Evolutionary conservation across 2,888 invertebrate species (phyloP).

Genomic region (Helleia helle): DNA sequence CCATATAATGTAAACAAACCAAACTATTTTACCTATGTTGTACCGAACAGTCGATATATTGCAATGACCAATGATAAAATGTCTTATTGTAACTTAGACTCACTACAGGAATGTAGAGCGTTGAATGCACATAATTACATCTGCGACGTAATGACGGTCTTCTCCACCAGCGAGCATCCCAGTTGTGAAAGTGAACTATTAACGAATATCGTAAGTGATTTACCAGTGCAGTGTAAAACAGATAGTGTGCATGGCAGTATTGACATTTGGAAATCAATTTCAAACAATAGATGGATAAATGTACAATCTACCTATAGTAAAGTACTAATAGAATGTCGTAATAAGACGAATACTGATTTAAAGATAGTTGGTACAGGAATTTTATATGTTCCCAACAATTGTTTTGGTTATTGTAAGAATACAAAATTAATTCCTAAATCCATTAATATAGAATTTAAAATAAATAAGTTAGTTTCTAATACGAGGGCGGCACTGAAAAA

Average conservation of each 20-base stretch:
- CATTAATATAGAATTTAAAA: neutral
- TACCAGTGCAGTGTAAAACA: constrained; percentile 9
- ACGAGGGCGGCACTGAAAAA: too few relatives aligned
- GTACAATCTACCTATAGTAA: constrained; percentile 12
- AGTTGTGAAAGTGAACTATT: constrained; percentile 19
- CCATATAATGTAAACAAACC: neutral
- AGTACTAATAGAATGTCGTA: neutral
- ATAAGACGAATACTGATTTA: neutral
- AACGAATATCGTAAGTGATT: constrained; percentile 10
- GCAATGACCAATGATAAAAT: neutral
- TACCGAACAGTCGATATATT: neutral
- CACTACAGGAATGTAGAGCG: neutral
- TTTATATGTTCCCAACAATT: neutral
- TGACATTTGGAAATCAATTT: constrained; percentile 16
- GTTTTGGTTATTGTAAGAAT: constrained; percentile 1
- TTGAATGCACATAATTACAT: neutral
- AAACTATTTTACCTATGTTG: neutral
- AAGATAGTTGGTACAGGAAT: constrained; percentile 3
- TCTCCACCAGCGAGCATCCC: constrained; percentile 6
- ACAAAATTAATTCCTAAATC: constrained; percentile 2
- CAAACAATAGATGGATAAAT: constrained; percentile 17
- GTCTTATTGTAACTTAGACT: neutral
- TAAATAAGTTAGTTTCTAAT: neutral
- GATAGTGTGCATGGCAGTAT: constrained; percentile 11
- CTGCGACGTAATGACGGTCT: constrained; percentile 1